Percentiles rank a stretch among this genome's conserved stretches.
These are phyloP conservation scores for Amblyopsis rosae DNA, from an alignment of 2,113 vertebrate species.

Conservation along the genomic window DNA sequence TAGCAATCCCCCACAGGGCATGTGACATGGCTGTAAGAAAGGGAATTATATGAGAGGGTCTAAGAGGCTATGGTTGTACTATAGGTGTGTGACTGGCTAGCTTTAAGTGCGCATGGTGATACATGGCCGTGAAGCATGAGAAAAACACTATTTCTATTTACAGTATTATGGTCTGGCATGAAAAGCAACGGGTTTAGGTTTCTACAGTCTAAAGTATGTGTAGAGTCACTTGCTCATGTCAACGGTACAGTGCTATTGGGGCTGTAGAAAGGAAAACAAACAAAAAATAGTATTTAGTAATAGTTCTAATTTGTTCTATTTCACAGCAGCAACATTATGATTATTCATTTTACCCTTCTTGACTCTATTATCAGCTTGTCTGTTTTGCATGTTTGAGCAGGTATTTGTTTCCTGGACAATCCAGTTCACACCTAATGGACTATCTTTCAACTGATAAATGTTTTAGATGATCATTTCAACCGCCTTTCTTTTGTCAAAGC, in stretches of 20 bases:
- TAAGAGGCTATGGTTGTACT: constrained; percentile 11
- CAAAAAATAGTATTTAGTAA: no score
- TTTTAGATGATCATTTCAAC: no score
- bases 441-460: no score
- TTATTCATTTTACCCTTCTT: no score
- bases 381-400: no score
- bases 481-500: no score
- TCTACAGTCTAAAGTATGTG: not conserved
- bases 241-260: constrained; percentile 7
- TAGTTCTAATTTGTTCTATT: no score
- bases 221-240: not conserved
- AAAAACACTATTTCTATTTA: constrained; percentile 4
- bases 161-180: not conserved
- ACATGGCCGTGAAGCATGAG: constrained; percentile 16
- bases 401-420: no score
- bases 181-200: constrained; percentile 14
- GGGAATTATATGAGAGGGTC: constrained; percentile 25
- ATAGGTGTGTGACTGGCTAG: constrained; percentile 20
- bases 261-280: no score
- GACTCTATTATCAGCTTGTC: no score
- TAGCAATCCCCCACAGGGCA: constrained; percentile 36
- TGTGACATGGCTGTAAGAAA: constrained; percentile 29
- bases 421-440: no score
- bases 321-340: no score
- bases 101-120: constrained; percentile 25